Percentiles rank a stretch among this genome's conserved stretches.
Evolutionary conservation across 2,888 invertebrate species (phyloP).

Genomic region (Tubulanus polymorphus): DNA sequence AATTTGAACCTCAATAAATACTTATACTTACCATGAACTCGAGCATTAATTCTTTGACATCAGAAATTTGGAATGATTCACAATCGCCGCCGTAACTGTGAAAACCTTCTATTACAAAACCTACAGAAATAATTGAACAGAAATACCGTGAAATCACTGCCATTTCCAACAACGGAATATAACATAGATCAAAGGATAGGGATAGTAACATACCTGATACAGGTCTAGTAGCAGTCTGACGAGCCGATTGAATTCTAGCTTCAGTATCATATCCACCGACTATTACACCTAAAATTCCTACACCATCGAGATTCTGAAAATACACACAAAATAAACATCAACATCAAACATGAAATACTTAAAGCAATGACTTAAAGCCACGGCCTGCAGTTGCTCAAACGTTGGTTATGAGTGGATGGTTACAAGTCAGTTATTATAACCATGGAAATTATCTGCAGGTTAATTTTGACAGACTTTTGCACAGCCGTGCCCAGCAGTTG

Average conservation of each 20-base stretch:
- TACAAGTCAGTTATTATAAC: no score
- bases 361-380: no score
- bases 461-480: no score
- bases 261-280: constrained; percentile 71
- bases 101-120: constrained; percentile 78
- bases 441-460: no score
- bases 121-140: constrained; percentile 49
- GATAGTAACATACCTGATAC: constrained; percentile 57
- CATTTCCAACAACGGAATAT: background rate
- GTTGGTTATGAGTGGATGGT: no score
- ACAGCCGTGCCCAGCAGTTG: no score
- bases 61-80: constrained; percentile 57
- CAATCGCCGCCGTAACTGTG: constrained; percentile 68
- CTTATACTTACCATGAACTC: constrained; percentile 61
- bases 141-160: background rate
- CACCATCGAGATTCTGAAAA: constrained; percentile 54
- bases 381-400: no score
- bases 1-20: no score
- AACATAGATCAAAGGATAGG: background rate
- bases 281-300: constrained; percentile 64
- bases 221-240: constrained; percentile 58
- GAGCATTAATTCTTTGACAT: constrained; percentile 62
- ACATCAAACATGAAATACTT: no score
- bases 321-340: no score
- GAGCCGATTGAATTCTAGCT: constrained; percentile 64